Evolutionary conservation across 2,797 vertebrate genomes (phyloP).

Genomic region (Phalloptychus januarius): DNA sequence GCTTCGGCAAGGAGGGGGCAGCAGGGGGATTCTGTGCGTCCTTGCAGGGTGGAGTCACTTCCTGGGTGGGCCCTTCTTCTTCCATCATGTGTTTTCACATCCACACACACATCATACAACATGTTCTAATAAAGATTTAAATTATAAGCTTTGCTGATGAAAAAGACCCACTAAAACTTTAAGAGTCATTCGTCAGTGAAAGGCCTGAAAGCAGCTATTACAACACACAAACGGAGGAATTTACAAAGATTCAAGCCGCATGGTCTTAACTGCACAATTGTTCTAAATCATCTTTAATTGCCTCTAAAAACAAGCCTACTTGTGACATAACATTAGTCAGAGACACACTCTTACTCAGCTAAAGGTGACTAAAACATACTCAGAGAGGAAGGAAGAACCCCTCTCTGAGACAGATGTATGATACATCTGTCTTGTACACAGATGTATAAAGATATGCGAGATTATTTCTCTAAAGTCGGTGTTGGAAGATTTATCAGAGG

Average conservation of each 20-base stretch:
- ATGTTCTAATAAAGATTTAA: slow-evolving; percentile 35
- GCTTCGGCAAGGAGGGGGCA: slow-evolving; percentile 46
- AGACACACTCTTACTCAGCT: slow-evolving; percentile 18
- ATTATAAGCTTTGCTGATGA: slow-evolving; percentile 33
- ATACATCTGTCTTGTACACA: slow-evolving; percentile 26
- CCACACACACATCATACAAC: slow-evolving; percentile 22
- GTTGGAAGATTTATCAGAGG: slow-evolving; percentile 26
- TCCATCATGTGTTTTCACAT: slow-evolving; percentile 49
- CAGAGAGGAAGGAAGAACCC: slow-evolving; percentile 32
- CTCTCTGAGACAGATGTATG: no score
- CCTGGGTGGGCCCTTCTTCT: slow-evolving; percentile 69
- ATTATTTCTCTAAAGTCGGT: not conserved
- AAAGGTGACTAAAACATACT: slow-evolving; percentile 25
- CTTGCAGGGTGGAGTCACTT: slow-evolving; percentile 76
- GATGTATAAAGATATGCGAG: slow-evolving; percentile 8
- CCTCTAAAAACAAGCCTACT: slow-evolving; percentile 18
- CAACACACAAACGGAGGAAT: slow-evolving; percentile 42
- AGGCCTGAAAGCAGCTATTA: slow-evolving; percentile 41
- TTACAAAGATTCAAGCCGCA: slow-evolving; percentile 39
- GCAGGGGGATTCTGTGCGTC: slow-evolving; percentile 70
- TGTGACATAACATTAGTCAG: slow-evolving; percentile 11
- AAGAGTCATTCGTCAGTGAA: slow-evolving; percentile 34
- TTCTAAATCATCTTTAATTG: slow-evolving; percentile 40
- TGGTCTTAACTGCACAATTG: slow-evolving; percentile 21
- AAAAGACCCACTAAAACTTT: slow-evolving; percentile 38